Base-by-base conservation (phyloP, 2,888 invertebrate genomes). In the Therioaphis trifolii region DNA sequence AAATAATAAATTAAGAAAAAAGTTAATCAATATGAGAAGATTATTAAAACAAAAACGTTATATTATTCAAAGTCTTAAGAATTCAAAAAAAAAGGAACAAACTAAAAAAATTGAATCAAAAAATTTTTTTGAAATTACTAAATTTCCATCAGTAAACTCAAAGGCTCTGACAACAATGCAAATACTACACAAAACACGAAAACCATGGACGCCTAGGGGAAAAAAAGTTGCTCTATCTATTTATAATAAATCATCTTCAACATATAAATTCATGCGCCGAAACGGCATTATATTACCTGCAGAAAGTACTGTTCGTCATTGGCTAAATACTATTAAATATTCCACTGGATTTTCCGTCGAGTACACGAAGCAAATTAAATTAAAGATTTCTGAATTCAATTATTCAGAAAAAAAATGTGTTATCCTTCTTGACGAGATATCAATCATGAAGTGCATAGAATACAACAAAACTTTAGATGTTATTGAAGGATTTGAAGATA, bases 401-500 rank as follows among this genome's bases (percentile, higher is more conserved):
- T 43, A 24, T 29, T 18, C 14, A 18, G 49, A 49, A 49, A 49
- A 49, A 49, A 49, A 49, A 49, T 49, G 49, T 49, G 49, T 18
- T 4, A 49, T 49, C 4, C 18, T 49, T 4, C 18, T 49, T 18
- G 49, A 49, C 18, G 49, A 49, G 18, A 15, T 49, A 15, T 49
- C 49, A 49, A 15, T 49, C 18, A 49, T 49, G 49, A 49, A 49
- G 15, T 49, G 49, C 18, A 12, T 49, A 18, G 49, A 49, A 18
- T 49, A 49, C 18, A 49, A 49, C 15, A 49, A 49, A 18, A 49
- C 35, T 35, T 35, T 35, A 35, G 55, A 55, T 55, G n/a, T 55
- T 15, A 55, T 55, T n/a, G 86, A 86, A 72, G 86, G 87, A 12
- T 87, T 85, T 61, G 77, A 86, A 84, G 86, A 87, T 78, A 66